Base-by-base conservation (phyloP, 2,888 invertebrate genomes). In the Chrysomela aeneicollis region DNA sequence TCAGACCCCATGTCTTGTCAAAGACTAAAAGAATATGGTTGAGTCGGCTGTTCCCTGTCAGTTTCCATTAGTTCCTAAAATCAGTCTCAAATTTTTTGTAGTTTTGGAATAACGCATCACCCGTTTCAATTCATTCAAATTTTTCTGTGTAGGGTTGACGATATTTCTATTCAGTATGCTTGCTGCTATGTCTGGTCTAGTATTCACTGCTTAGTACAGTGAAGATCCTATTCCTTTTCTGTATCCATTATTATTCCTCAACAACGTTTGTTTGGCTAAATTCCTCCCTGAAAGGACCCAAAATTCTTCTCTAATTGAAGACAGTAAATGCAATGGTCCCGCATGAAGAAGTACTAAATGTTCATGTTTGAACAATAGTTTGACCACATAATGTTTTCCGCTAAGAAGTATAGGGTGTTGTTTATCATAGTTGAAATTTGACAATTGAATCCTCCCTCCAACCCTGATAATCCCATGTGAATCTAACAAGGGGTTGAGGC, bases 301-400 rank as follows among this genome's bases (percentile, higher is more conserved):
- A 49, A 18, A 49, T 19, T 5, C 18, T 8, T 49, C 49, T 10
- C 49, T 18, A 17, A 17, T 18, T 10, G 49, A 49, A 18, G 49
- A 18, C 5, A 49, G 21, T 49, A 49, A 18, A 12, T 18, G 30
- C 22, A 22, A 22, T 64, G 66, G 12, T 47, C 37, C 9, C 37
- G 18, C 12, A 30, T 15, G 42, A 61, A 26, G 12, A 53, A 10
- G 21, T 12, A 15, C 50, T 18, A 22, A 22, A 35, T 66, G 66
- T 17, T 54, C 37, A 15, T 53, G 18, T n/a, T 12, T 15, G 42
- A 61, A 26, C 12, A 53, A 3, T 19, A 61, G 32, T 15, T 61
- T 17, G 8, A 53, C 10, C 3, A 61, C 47, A 51, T 6, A 52
- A 46, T 47, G 32, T 1, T 22, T 49, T 17, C n/a, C 4, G 26